Conservation (phyloP, 2,888 invertebrate genomes). For the Ectemnius continuus region DNA sequence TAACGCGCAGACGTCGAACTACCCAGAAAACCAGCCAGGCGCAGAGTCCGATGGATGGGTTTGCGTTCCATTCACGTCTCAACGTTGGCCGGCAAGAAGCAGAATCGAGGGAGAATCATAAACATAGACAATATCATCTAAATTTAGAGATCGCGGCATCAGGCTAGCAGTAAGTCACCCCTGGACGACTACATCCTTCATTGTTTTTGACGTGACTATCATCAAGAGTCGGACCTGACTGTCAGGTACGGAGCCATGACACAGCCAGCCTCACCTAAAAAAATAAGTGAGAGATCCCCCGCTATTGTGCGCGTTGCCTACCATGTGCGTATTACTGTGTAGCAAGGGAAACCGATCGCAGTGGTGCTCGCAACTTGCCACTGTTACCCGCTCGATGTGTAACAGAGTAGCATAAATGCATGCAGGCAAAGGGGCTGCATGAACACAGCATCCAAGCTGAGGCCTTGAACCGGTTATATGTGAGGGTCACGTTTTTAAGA, state of each 20-base stretch:
- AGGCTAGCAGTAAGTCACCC: conserved; percentile 16
- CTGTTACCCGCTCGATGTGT: background rate
- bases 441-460: too few relatives aligned
- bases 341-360: conserved; percentile 13
- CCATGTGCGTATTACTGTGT: conserved; percentile 63
- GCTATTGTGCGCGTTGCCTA: conserved; percentile 69
- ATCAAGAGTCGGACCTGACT: conserved; percentile 7
- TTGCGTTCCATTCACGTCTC: conserved; percentile 38
- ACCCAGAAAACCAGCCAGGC: conserved; percentile 18
- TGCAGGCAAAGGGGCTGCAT: too few relatives aligned
- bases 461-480: too few relatives aligned
- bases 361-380: conserved; percentile 26
- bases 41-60: conserved; percentile 25
- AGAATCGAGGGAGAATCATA: conserved; percentile 29
- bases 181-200: conserved; percentile 20
- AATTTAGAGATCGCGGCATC: conserved; percentile 36
- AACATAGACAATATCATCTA: conserved; percentile 21
- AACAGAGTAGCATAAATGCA: too few relatives aligned
- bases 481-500: too few relatives aligned
- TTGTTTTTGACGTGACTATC: conserved; percentile 14
- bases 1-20: conserved; percentile 17
- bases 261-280: conserved; percentile 15
- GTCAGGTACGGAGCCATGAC: conserved; percentile 32
- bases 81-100: conserved; percentile 33
- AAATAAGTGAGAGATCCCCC: conserved; percentile 50